Evolutionary conservation across 2,888 invertebrate species (phyloP), one percentile per base, ranked within the genome.

Genomic region (Andrena trimmerana): DNA sequence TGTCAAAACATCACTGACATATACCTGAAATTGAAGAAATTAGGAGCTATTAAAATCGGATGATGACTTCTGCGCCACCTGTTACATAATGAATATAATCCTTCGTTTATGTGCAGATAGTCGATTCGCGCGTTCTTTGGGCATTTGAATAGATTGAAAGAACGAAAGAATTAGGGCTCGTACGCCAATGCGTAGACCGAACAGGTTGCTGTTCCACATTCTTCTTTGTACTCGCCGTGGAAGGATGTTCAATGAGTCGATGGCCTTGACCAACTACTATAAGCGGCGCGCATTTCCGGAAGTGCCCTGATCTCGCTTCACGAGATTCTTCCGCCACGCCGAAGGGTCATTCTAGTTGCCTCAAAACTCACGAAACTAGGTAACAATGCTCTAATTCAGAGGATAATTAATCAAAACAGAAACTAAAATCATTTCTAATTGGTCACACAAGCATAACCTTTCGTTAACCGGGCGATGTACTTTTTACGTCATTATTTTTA

Each of bases 231-330:
- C 36, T 65, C 68, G 24, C 36, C 66, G 24, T 71, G 68, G 74
- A 73, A 77, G 72, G 75, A 80, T 84, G 84, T 84, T 84, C 77
- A 67, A 80, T 77, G 80, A 84, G 85, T 75, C 59, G 80, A 67
- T 84, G 84, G 73, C 84, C 84, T 84, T 84, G 84, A 84, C 84
- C 85, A 74, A 84, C 76, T 84, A 27, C 48, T 75, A 76, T 29
- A 42, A 36, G 63, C 59, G 13, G 29, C 50, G 71, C 57, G 67
- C 84, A 84, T 73, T 76, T 80, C 80, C 80, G 80, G 76, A 66
- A 84, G 62, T 62, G 48, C 48, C 7, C 20, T 33, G 78, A 54
- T 80, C 79, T 69, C 36, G 52, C 20, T 52, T n/a, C 31, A 7
- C 29, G 31, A 66, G 70, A 60, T 52, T 33, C 69, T 66, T 60